phyloP scores from a whole-genome alignment of 1,140 invertebrate genomes.

The Leptonema lineaticorne region DNA sequence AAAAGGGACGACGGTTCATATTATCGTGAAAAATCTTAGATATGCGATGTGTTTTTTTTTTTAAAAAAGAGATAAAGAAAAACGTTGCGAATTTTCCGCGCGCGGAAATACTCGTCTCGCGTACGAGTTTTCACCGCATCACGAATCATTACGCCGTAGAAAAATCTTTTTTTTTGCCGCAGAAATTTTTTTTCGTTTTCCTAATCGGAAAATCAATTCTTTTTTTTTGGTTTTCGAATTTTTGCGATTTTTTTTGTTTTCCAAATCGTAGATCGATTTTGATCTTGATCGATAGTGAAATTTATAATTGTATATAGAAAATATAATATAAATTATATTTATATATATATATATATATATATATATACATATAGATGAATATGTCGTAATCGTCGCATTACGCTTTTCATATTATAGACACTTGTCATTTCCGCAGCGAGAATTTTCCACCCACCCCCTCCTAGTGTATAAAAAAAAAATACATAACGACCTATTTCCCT shows the following conservation, averaged over 20 bases:
- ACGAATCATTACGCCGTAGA: not conserved
- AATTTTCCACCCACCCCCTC: too few relatives aligned
- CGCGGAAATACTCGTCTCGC: not conserved
- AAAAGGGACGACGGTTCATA: not conserved
- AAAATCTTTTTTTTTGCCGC: too few relatives aligned
- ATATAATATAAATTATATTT: too few relatives aligned
- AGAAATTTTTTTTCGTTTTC: not conserved
- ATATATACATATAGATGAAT: not conserved
- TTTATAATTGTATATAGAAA: too few relatives aligned
- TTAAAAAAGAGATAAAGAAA: not conserved
- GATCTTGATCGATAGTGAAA: too few relatives aligned
- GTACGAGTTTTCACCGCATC: not conserved
- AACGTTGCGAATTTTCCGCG: not conserved
- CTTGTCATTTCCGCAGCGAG: too few relatives aligned
- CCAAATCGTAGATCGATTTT: too few relatives aligned
- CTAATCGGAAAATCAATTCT: not conserved
- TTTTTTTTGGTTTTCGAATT: not conserved
- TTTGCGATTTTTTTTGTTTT: too few relatives aligned
- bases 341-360: not conserved
- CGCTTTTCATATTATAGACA: too few relatives aligned
- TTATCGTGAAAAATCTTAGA: not conserved
- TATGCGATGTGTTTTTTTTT: not conserved
- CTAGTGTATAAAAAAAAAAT: too few relatives aligned
- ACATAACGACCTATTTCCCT: too few relatives aligned
- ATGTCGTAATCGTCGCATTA: too few relatives aligned